phyloP scores from a whole-genome alignment of 2,797 vertebrate species.

The Rhinogobio ventralis region DNA sequence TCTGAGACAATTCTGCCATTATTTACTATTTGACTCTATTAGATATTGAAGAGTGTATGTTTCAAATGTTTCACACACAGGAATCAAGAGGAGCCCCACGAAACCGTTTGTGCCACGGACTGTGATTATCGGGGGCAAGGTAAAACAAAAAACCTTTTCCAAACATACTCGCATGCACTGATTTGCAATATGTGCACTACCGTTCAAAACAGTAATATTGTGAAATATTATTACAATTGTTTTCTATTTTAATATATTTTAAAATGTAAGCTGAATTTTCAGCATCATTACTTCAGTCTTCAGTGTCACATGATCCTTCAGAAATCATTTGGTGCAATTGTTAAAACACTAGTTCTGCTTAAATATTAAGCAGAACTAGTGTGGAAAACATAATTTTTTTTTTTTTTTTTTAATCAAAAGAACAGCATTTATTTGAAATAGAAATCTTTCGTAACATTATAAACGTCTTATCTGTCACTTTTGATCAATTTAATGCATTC shows the following conservation, averaged over 20 bases:
- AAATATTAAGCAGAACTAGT: too few species aligned
- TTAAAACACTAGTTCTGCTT: neutral
- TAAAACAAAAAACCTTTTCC: constrained; percentile 61
- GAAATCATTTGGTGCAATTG: neutral
- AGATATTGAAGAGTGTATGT: neutral
- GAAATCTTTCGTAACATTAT: neutral
- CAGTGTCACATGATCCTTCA: neutral
- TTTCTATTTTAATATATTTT: neutral
- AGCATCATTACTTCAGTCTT: neutral
- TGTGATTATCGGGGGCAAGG: constrained; percentile 96
- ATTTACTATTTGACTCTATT: neutral
- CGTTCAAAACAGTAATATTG: neutral
- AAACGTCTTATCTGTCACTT: neutral
- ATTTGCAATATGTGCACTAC: neutral
- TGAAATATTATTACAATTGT: neutral
- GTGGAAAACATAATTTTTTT: neutral
- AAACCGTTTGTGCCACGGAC: constrained; percentile 90
- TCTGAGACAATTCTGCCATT: neutral
- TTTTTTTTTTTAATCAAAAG: neutral
- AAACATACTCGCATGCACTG: neutral
- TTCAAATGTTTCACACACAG: constrained; percentile 69
- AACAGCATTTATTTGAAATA: neutral
- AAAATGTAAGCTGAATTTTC: neutral
- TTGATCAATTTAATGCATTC: neutral
- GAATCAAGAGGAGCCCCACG: constrained; percentile 85